These are phyloP conservation scores for Phaethon lepturus DNA, from an alignment of 2,113 vertebrate species.

Conservation along the genomic window DNA sequence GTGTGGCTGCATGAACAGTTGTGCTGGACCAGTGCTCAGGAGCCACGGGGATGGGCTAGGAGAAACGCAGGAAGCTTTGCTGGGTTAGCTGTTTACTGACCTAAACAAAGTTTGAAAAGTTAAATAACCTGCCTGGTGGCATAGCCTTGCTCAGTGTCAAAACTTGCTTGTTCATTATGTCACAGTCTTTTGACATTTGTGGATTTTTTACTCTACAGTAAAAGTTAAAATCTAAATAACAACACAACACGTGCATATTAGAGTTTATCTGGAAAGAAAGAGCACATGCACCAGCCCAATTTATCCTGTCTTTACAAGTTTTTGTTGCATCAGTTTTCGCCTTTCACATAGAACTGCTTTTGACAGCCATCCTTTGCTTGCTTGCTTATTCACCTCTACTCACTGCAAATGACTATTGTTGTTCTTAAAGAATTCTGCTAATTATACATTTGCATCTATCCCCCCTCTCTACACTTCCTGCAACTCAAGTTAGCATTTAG, in stretches of 20 bases:
- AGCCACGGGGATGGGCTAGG: rapidly evolving
- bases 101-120: not conserved
- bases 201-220: not conserved
- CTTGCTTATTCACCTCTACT: not conserved
- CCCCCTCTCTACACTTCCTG: not conserved
- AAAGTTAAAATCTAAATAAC: not conserved
- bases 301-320: not conserved
- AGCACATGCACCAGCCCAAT: not conserved
- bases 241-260: not conserved
- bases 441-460: not conserved
- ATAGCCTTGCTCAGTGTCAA: not conserved
- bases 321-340: not conserved
- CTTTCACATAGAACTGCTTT: not conserved
- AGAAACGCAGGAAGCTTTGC: not conserved
- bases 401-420: not conserved
- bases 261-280: not conserved
- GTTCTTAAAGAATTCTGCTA: not conserved
- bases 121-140: not conserved
- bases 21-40: not conserved
- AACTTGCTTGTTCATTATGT: rapidly evolving
- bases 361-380: not conserved
- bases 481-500: not conserved
- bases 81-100: not conserved
- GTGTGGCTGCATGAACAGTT: not conserved
- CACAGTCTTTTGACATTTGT: not conserved